These are phyloP conservation scores for Notarius lentiginosus DNA, from an alignment of 2,113 vertebrate genomes.

Conservation along the genomic window DNA sequence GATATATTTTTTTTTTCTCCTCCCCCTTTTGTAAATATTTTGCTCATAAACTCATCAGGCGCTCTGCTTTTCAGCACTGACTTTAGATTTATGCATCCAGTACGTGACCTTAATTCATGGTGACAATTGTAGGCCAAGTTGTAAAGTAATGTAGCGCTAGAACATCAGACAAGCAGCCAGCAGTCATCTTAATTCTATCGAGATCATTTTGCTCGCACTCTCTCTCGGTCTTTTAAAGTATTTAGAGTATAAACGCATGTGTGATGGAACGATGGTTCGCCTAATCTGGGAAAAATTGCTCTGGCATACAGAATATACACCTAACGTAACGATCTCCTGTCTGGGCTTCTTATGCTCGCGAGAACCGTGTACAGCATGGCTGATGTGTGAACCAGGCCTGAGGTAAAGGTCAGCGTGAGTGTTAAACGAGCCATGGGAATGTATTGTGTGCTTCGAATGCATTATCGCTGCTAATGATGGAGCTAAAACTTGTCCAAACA, in stretches of 20 bases:
- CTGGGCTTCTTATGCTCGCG: not conserved
- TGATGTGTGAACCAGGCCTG: not conserved
- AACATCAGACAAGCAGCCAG: not conserved
- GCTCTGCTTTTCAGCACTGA: too few species aligned
- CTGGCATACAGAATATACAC: not conserved
- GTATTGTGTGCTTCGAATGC: not conserved
- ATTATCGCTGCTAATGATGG: not conserved
- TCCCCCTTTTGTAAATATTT: too few species aligned
- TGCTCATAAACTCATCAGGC: too few species aligned
- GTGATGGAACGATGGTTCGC: not conserved
- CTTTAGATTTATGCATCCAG: not conserved
- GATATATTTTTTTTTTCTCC: too few species aligned
- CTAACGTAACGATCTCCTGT: not conserved
- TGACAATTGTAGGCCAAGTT: not conserved
- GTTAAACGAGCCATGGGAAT: not conserved
- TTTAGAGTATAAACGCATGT: not conserved
- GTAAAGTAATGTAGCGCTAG: not conserved
- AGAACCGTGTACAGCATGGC: not conserved
- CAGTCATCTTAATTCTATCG: not conserved
- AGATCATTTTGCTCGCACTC: not conserved
- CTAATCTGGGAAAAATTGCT: not conserved
- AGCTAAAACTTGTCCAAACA: conserved; percentile 5
- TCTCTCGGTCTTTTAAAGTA: not conserved
- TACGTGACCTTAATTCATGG: not conserved
- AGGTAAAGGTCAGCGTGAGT: not conserved